Percentiles rank a stretch among this genome's conserved stretches.
Evolutionary conservation across 2,797 vertebrate genomes (phyloP).

Genomic region (Aldrovandia affinis): DNA sequence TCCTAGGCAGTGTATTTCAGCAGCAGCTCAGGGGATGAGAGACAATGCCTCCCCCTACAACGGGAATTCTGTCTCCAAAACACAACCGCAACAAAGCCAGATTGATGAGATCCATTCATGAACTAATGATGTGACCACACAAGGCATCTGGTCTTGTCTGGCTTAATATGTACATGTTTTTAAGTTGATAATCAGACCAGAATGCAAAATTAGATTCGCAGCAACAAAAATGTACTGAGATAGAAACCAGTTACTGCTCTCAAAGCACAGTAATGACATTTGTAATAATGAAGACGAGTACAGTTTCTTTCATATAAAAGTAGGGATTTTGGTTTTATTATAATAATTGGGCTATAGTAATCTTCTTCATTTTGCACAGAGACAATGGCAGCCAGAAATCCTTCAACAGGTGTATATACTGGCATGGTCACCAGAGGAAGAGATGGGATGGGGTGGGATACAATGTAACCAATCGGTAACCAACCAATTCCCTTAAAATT

Average conservation of each 20-base stretch:
- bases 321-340: slow-evolving; percentile 9
- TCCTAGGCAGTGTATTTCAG: neutral
- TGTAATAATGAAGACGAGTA: neutral
- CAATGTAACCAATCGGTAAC: neutral
- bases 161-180: neutral
- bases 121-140: neutral
- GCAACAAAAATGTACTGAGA: neutral
- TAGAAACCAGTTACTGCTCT: neutral
- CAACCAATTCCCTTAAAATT: neutral
- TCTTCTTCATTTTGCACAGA: neutral
- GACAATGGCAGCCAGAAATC: neutral
- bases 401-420: neutral
- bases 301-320: neutral
- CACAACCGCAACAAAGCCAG: neutral
- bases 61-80: neutral
- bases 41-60: neutral
- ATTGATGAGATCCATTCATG: neutral
- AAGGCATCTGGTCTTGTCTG: neutral
- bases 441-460: neutral
- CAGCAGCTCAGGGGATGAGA: neutral
- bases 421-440: neutral
- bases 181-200: neutral
- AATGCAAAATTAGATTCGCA: neutral
- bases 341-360: neutral
- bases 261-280: neutral